phyloP scores from a whole-genome alignment of 2,113 vertebrate genomes.

The Microcebus griseorufus region DNA sequence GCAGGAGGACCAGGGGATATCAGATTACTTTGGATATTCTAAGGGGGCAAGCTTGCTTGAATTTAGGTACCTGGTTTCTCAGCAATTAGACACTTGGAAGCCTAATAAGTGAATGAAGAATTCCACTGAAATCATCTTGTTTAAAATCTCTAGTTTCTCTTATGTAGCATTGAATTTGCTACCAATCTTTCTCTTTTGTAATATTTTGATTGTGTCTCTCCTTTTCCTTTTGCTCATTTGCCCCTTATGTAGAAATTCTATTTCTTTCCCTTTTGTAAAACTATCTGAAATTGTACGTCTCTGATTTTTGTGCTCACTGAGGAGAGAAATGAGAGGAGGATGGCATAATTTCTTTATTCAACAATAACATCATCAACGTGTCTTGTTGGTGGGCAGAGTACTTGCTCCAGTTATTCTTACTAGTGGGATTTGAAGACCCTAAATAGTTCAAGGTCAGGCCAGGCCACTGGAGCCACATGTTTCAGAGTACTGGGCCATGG shows the following conservation, averaged over 20 bases:
- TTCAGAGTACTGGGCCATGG: not conserved
- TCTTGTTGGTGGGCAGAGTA: not conserved
- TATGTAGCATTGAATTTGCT: not conserved
- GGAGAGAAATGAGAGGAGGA: not conserved
- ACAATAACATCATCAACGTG: not conserved
- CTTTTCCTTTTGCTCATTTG: not conserved
- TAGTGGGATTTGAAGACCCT: not conserved
- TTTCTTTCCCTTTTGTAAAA: not conserved
- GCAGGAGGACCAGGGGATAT: not conserved
- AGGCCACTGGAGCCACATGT: not conserved
- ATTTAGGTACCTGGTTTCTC: not conserved
- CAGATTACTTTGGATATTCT: not conserved
- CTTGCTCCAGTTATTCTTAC: not conserved
- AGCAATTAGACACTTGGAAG: not conserved
- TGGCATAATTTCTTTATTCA: not conserved
- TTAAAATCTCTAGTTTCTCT: not conserved
- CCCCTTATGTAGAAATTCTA: not conserved
- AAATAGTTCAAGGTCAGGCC: not conserved
- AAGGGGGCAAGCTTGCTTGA: not conserved
- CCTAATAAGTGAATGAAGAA: not conserved
- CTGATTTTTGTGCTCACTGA: not conserved
- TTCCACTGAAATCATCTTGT: not conserved
- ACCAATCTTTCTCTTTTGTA: not conserved
- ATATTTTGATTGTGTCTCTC: not conserved
- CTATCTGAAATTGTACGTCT: not conserved